Conservation (phyloP, 2,797 vertebrate genomes). For the Propithecus perrieri region DNA sequence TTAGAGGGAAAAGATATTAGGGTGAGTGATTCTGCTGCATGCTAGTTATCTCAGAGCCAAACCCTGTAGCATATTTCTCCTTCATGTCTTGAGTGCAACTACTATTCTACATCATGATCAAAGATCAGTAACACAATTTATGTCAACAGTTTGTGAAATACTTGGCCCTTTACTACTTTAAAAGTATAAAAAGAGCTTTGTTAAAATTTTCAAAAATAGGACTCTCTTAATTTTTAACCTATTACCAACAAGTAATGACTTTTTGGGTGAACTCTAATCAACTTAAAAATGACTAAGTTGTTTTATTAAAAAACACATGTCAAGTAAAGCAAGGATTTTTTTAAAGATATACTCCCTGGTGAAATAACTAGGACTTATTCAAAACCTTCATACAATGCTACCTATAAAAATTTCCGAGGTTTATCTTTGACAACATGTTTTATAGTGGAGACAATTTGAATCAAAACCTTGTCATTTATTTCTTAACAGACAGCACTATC, state of each 20-base stretch:
- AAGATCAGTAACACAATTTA: neutral
- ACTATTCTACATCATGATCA: conserved; percentile 40
- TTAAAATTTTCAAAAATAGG: conserved; percentile 67
- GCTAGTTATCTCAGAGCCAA: neutral
- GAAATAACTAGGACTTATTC: conserved; percentile 60
- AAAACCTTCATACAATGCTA: conserved; percentile 56
- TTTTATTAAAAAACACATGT: conserved; percentile 33
- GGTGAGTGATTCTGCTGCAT: neutral
- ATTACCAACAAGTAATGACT: conserved; percentile 64
- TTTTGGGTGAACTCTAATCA: conserved; percentile 66
- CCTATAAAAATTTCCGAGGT: conserved; percentile 53
- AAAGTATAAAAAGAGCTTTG: conserved; percentile 75
- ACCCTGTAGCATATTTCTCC: neutral
- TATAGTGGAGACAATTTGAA: conserved; percentile 53
- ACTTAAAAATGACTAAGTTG: conserved; percentile 37
- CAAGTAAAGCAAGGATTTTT: conserved; percentile 20
- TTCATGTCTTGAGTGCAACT: neutral
- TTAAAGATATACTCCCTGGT: conserved; percentile 28
- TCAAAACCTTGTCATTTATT: conserved; percentile 64
- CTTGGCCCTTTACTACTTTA: conserved; percentile 61
- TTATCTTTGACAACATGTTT: conserved; percentile 61
- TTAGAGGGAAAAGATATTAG: neutral
- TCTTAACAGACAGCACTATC: conserved; percentile 1
- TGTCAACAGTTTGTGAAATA: conserved; percentile 49
- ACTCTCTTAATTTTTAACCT: conserved; percentile 79